Evolutionary conservation across 2,113 vertebrate species (phyloP), one percentile per base, ranked within the genome.

Genomic region (Elgaria multicarinata): DNA sequence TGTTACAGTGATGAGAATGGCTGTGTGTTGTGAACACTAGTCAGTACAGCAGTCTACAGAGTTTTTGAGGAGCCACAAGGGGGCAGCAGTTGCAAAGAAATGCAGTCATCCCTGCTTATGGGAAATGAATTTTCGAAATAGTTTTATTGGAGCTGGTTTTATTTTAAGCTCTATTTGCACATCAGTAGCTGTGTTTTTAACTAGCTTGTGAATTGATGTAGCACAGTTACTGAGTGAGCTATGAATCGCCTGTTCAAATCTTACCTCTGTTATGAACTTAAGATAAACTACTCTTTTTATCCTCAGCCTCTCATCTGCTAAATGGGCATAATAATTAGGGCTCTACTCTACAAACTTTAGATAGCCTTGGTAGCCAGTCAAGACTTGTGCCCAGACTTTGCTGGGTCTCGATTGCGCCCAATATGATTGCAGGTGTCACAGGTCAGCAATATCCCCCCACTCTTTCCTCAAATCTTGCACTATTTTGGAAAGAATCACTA

Each of bases 51-150:
- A 74, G 91, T 91, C 94, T 88, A 81, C 67, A 84, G 6, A 28
- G 90, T 85, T 8, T 16, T 89, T 76, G 53, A 81, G 18, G 36
- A 26, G 10, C 89, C 96, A 97, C 90, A 94, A 95, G 94, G 89
- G 94, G 95, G 93, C 93, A 97, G 93, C 44, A 92, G 72, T 87
- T 94, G 91, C 91, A 95, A 95, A 88, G 39, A 53, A 2, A 36
- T 89, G 39, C 2, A 83, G 88, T 85, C 22, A 85, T 22, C 86
- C 0, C n/a, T 39, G 46, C 10, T 62, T 90, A 39, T 26, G 0
- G 77, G 88, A 2, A 88, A 92, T 31, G 77, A 20, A 58, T 89
- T 28, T 75, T 42, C 13, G 74, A 66, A 81, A 77, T 69, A 78
- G 6, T 46, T 5, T 87, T 89, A 64, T 2, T 58, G 74, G 64